A percentile compares a stretch with the other conserved stretches of the same genome.
phyloP scores from a whole-genome alignment of 2,113 vertebrate genomes.

The Hassar affinis region DNA sequence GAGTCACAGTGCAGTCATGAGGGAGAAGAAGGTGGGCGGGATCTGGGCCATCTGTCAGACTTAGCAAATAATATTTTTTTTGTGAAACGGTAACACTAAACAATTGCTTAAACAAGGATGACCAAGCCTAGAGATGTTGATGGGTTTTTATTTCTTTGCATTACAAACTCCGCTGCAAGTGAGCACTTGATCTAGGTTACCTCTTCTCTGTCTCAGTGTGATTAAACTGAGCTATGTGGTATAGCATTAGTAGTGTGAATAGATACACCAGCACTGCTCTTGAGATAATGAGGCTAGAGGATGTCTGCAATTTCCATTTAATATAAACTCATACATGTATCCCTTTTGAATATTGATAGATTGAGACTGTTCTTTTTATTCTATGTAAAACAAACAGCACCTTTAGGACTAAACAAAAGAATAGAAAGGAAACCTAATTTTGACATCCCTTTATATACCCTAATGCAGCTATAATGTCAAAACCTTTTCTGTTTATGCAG shows the following conservation, averaged over 20 bases:
- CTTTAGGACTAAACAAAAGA: not conserved
- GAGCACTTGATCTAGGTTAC: constrained; percentile 30
- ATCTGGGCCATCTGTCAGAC: constrained; percentile 48
- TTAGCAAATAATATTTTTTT: constrained; percentile 41
- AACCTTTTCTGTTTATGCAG: not conserved
- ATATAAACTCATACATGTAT: constrained; percentile 18
- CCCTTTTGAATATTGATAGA: constrained; percentile 25
- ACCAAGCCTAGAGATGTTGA: constrained; percentile 18
- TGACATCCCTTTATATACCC: not conserved
- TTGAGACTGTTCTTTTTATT: not conserved
- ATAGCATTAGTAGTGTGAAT: not conserved
- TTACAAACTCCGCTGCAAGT: constrained; percentile 26
- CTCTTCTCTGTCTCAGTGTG: constrained; percentile 26
- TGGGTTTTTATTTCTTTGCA: not conserved
- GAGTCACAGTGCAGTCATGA: constrained; percentile 39
- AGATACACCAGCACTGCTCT: constrained; percentile 9
- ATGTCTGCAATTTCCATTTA: constrained; percentile 5
- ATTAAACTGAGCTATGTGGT: not conserved
- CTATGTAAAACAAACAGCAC: not conserved
- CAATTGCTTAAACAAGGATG: constrained; percentile 30
- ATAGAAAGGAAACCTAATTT: not conserved
- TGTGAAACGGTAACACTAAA: constrained; percentile 19
- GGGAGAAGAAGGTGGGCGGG: constrained; percentile 45
- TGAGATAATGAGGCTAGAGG: not conserved
- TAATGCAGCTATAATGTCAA: not conserved